Evolutionary conservation across 1,140 invertebrate genomes (phyloP), one percentile per base, ranked within the genome.

Genomic region (Brachionus plicatilis): DNA sequence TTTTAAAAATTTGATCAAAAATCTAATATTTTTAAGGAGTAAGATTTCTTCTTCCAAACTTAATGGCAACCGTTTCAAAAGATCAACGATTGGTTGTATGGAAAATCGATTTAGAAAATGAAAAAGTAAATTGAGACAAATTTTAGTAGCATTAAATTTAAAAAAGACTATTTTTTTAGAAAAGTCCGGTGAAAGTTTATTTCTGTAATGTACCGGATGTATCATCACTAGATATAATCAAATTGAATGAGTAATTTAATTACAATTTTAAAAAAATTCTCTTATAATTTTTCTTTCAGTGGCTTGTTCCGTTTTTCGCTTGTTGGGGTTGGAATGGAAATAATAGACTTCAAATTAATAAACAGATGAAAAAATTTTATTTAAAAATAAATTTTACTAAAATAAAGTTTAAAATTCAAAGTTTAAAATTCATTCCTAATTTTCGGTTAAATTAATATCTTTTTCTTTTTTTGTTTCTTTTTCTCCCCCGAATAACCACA

Each of bases 281-380:
- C 11, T n/a, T 27, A n/a, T 33, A 24, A 20, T 37, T 80, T 1
- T 80, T 41, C 27, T 43, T 60, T 17, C 14, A 65, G 56, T 4
- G 3, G 29, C 7, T 17, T n/a, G 14, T 82, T 12, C 37, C 27
- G 41, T n/a, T 47, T 82, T 60, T 41, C 53, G 11, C 20, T 82
- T 1, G 79, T 65, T 45, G 79, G 79, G 14, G 79, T 82, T 47
- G 79, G 79, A 12, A 65, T 82, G 53, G 79, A 82, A 82, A 82
- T 82, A 29, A 17, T 82, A 27, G 43, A 82, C 12, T 82, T 82
- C 11, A 47, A 65, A 47, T 20, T 82, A 45, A 41, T 33, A 41
- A 47, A 82, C 7, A 3, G 20, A 80, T 37, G 33, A 37, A 37
- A 7, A 68, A 50, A 50, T 27, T 45, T 75, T 75, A 17, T 11